Evolutionary conservation across 2,797 vertebrate species (phyloP), one percentile per base, ranked within the genome.

Genomic region (Acrossocheilus wenchowensis): DNA sequence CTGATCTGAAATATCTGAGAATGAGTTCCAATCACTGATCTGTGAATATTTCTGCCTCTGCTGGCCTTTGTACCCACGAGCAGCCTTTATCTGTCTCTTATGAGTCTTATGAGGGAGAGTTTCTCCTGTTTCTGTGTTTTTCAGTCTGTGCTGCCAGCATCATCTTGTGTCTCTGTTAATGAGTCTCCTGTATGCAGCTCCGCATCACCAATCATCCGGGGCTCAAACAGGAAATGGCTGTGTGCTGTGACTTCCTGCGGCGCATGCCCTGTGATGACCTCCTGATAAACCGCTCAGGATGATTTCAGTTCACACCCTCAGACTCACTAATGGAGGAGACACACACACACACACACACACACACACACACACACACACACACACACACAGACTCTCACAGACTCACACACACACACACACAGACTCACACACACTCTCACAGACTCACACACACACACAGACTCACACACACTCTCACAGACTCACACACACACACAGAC

Each of bases 201-300:
- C 60, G 69, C 81, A 48, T 83, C 81, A 34, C 52, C 81, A 83
- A 83, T 83, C 81, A 74, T 69, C 69, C 15, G 14, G 6, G 0
- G 26, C 81, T 62, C 39, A 45, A 19, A 83, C 81, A 74, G 81
- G 81, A 83, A 83, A 48, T 73, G 52, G 39, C 52, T 5, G 17
- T 73, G n/a, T 3, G 69, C 26, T 54, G 48, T 41, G 81, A 83
- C 81, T 83, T 83, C 81, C 81, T 83, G 81, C 39, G 26, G 81
- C 52, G 81, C 81, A 62, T 60, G 39, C 69, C 52, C 81, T 74
- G 81, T 73, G 39, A 41, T 74, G 81, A 83, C 71, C 81, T 74
- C 15, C 69, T 73, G 50, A 82, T 73, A 57, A 72, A 73, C 48
- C 3, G 12, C 23, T 36, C 80, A 82, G 80, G 66, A 71, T n/a